These are phyloP conservation scores for Buphagus erythrorhynchus DNA, from an alignment of 2,797 vertebrate species.

Conservation along the genomic window DNA sequence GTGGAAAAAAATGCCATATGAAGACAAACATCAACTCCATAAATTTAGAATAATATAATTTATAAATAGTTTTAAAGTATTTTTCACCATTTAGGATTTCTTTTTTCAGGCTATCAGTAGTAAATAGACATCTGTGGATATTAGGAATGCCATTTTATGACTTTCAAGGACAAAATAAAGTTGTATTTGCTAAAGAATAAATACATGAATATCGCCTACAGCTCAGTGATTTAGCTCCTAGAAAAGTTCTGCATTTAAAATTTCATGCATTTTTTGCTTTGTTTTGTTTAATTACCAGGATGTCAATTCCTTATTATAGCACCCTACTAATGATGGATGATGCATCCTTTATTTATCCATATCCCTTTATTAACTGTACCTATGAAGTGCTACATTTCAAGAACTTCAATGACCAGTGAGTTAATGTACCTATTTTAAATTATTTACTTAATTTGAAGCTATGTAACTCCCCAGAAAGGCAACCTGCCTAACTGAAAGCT, in stretches of 20 bases:
- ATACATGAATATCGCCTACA: not conserved
- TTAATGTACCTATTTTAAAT: not conserved
- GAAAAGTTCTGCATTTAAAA: not conserved
- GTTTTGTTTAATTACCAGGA: not conserved
- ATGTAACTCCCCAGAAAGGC: not conserved
- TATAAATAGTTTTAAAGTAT: not conserved
- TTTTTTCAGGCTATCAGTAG: not conserved
- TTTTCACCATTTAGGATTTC: not conserved
- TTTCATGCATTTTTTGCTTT: not conserved
- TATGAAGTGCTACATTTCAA: not conserved
- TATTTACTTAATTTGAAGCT: not conserved
- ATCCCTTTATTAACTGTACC: not conserved
- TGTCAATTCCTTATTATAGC: not conserved
- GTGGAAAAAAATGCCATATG: not conserved
- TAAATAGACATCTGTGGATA: not conserved
- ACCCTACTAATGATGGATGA: not conserved
- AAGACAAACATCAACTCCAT: not conserved
- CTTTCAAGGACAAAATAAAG: not conserved
- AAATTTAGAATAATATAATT: not conserved
- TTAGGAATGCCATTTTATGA: not conserved
- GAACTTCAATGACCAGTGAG: not conserved
- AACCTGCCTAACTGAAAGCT: not conserved
- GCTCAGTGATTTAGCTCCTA: not conserved
- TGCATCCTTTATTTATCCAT: not conserved
- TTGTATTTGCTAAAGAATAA: not conserved